phyloP scores from a whole-genome alignment of 2,797 vertebrate species.

The Glyptemys insculpta region DNA sequence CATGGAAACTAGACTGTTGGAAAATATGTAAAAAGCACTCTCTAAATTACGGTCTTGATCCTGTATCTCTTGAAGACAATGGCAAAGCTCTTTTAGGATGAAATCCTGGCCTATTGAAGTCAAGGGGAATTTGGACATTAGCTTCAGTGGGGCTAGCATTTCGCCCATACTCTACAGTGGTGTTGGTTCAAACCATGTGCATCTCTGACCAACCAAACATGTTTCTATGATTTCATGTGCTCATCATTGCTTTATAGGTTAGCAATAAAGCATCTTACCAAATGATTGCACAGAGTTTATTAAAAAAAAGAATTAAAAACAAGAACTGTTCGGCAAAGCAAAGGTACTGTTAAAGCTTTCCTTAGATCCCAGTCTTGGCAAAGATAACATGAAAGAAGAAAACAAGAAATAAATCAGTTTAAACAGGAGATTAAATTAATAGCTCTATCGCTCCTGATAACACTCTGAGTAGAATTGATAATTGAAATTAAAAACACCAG shows the following conservation, averaged over 20 bases:
- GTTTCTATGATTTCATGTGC: background rate
- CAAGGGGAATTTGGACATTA: background rate
- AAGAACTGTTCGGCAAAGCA: conserved; percentile 3
- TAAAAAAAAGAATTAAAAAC: background rate
- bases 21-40: background rate
- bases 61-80: background rate
- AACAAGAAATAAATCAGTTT: background rate
- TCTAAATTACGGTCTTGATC: background rate
- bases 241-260: background rate
- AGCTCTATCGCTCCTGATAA: background rate
- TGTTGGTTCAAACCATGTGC: background rate
- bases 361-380: background rate
- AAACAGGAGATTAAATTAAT: conserved; percentile 24
- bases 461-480: background rate
- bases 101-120: background rate
- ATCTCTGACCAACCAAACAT: background rate
- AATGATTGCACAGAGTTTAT: background rate
- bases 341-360: background rate
- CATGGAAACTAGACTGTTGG: background rate
- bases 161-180: background rate
- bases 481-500: conserved; percentile 27
- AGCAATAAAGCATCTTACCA: background rate
- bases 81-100: background rate
- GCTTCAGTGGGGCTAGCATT: background rate
- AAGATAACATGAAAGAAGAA: background rate